Conservation (phyloP, 2,888 invertebrate genomes). For the Papilio elwesi region DNA sequence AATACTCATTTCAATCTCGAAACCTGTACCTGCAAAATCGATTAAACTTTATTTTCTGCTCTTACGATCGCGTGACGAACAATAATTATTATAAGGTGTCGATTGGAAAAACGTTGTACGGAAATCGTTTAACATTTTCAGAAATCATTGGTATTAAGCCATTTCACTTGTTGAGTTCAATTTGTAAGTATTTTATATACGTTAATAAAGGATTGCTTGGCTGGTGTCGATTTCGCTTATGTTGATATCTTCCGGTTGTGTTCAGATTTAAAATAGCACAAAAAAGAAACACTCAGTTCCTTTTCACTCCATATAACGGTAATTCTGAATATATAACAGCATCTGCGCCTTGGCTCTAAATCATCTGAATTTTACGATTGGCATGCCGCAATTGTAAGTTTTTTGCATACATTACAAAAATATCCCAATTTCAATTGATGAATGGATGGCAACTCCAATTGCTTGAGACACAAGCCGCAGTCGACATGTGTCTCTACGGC, state of each 20-base stretch:
- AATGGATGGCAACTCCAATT: no score
- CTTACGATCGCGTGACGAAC: conserved; percentile 75
- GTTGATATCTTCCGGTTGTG: conserved; percentile 1
- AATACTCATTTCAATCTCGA: conserved; percentile 62
- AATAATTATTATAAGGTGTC: conserved; percentile 80
- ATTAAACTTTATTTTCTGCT: conserved; percentile 74
- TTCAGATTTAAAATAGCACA: neutral
- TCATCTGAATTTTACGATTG: no score
- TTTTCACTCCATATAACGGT: no score
- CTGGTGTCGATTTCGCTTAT: neutral
- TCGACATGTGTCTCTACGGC: no score
- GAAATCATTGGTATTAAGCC: conserved; percentile 74
- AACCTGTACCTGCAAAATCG: conserved; percentile 74
- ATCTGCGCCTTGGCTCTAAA: no score
- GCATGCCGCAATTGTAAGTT: no score
- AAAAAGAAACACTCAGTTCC: neutral
- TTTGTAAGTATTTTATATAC: conserved; percentile 41
- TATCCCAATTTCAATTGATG: no score
- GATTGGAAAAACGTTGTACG: conserved; percentile 76
- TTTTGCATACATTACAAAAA: no score
- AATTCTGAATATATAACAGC: no score
- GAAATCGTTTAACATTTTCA: conserved; percentile 66
- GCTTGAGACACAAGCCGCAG: no score
- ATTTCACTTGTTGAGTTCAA: conserved; percentile 57
- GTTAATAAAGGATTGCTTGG: conserved; percentile 23